Base-by-base conservation (phyloP, 2,888 invertebrate genomes). In the Gari tellinella region DNA sequence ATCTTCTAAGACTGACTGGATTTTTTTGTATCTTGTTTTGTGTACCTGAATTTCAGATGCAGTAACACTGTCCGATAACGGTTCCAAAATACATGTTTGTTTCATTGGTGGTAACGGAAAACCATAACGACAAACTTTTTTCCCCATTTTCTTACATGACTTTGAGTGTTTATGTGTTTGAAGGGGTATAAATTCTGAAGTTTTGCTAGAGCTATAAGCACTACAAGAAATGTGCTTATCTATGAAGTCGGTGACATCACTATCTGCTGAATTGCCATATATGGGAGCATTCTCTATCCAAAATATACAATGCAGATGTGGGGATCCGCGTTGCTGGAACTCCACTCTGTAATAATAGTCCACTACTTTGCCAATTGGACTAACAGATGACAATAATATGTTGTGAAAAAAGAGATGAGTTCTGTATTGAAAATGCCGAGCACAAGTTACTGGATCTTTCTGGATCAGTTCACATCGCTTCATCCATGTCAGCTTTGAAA, bases 101-200 rank as follows among this genome's bases (percentile, higher is more conserved):
- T 56, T 62, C 65, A 78, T 62, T 37, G 73, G 69, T n/a, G 74
- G 70, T 5, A 64, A 46, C 26, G 78, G 74, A 55, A 75, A 75
- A 19, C 62, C 68, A 64, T 57, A 78, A 10, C 69, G 48, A 60
- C 74, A 68, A 10, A 56, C 40, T 14, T 56, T 21, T 19, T 62
- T 49, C n/a, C 51, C 68, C 17, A 48, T 68, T 45, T 68, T 67
- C 19, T 55, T 53, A 17, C 61, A 68, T 7, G 67, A 46, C 31
- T 61, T 31, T 10, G 67, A 46, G 23, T 68, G 68, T 37, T 43
- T 40, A 23, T 68, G 61, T 2, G 55, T 23, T 23, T 68, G 55
- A 12, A 68, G 31, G 25, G 61, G 62, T 14, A 68, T 17, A 40
- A 62, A 68, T n/a, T 60, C 31, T 8, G 38, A 38, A 41, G 12